A percentile compares a stretch with the other conserved stretches of the same genome.
These are phyloP conservation scores for Dicerorhinus sumatrensis DNA, from an alignment of 2,113 vertebrate genomes.

Conservation along the genomic window DNA sequence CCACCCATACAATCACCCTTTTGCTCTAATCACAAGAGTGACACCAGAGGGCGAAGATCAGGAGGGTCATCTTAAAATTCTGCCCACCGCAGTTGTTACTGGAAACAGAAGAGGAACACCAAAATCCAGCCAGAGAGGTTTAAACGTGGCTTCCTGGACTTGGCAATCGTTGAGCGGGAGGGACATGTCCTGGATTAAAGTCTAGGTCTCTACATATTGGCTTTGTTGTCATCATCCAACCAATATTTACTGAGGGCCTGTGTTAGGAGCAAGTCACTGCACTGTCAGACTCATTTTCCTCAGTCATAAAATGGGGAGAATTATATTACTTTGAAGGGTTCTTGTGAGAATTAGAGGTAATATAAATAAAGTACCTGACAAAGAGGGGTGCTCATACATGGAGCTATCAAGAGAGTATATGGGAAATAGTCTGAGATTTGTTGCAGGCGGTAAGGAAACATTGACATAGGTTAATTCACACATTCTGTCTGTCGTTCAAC, in stretches of 20 bases:
- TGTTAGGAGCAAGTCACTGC: not conserved
- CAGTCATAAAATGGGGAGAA: not conserved
- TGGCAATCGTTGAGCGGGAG: not conserved
- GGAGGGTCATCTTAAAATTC: not conserved
- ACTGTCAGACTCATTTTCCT: not conserved
- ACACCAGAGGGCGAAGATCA: not conserved
- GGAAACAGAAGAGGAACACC: not conserved
- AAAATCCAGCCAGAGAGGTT: not conserved
- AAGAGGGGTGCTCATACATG: not conserved
- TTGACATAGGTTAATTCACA: not conserved
- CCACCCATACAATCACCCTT: not conserved
- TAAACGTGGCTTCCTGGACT: not conserved
- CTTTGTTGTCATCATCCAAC: not conserved
- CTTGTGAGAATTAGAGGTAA: not conserved
- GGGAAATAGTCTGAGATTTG: not conserved
- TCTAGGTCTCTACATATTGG: not conserved
- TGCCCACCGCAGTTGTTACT: not conserved
- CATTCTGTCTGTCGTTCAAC: not conserved
- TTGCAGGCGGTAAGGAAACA: not conserved
- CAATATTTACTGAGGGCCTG: not conserved
- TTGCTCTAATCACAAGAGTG: not conserved
- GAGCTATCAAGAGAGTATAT: not conserved
- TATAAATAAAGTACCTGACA: not conserved
- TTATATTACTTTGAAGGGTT: not conserved
- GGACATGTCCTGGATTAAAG: not conserved